Base-by-base conservation (phyloP, 2,888 invertebrate species). In the Erebia ligea region DNA sequence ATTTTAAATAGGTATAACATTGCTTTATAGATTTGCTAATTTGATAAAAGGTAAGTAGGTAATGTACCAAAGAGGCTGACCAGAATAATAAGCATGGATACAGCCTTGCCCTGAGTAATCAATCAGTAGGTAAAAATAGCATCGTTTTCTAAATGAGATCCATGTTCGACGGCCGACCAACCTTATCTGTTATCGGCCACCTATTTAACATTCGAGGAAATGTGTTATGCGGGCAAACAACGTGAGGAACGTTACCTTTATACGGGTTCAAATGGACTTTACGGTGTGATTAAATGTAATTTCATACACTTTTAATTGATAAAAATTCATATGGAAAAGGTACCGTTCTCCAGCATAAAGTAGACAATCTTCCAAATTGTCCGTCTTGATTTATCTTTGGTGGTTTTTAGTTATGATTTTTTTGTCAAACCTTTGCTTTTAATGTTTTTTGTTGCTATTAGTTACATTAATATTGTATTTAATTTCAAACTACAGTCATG, bases 191-290 rank as follows among this genome's bases (percentile, higher is more conserved):
- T 76, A 78, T 78, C 78, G 68, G 57, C 66, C 72, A 73, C 74
- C 74, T 70, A 77, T 78, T 79, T 74, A 34, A 75, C 76, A 77
- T 78, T 77, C 73, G 76, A 78, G 75, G 76, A 76, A 78, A 75
- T 73, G 69, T 67, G 65, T 73, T 48, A 79, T 80, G 79, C 80
- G 79, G 80, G 80, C 74, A 65, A 73, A 76, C 78, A 70, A 69
- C 70, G 69, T 69, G 54, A 59, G 63, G 19, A 57, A 50, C 48
- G 54, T 68, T 72, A 67, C 34, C 59, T 65, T 66, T 62, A 69
- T 70, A 72, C 59, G 67, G 66, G 66, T 19, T 69, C 21, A 45
- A 65, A 74, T 65, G 69, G 69, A 72, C 72, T 67, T 40, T 58
- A 58, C 48, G 57, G 54, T 59, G 57, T 62, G 59, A 62, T 66